Evolutionary conservation across 2,797 vertebrate genomes (phyloP), one percentile per base, ranked within the genome.

Genomic region (Myoxocephalus aenaeus): DNA sequence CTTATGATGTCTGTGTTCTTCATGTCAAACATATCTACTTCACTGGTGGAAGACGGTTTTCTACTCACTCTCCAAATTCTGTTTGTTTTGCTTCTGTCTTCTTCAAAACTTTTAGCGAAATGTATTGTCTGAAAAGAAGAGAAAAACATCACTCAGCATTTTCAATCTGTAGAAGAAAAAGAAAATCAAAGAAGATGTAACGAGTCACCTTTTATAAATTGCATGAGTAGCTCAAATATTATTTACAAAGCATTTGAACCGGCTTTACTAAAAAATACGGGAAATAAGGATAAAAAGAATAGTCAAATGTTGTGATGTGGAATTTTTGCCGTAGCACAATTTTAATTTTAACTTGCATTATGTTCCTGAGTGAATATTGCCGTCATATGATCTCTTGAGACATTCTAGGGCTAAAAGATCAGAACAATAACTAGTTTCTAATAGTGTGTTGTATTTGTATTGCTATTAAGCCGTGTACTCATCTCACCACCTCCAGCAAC

Each of bases 251-350:
- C 68, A 87, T 82, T 66, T 74, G 46, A 91, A 82, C 51, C 51
- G 48, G 85, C 75, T 89, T 92, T 86, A 79, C 65, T 69, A 63
- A 65, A 65, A 38, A 32, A 70, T 22, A 4, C 3, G 9, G 54
- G 5, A 80, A 61, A 86, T 87, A 65, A 80, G 61, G 50, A 36
- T 8, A 70, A 86, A 84, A 74, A 73, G 51, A 81, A 59, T 64
- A 54, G 57, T 89, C 71, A 85, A 91, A 86, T 86, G 82, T 93
- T 74, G 89, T 94, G 87, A 92, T 81, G 91, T 94, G 89, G 84
- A 86, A 44, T 88, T 89, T 92, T 89, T 92, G 87, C 88, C 44
- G 93, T 95, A 93, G 93, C 94, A 94, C 90, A 94, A 91, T 89
- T 93, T 93, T 27, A 27, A 27, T 27, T 27, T 27, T 1, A 27